Conservation (phyloP, 1,140 invertebrate genomes). For the Drosophila paulistorum region DNA sequence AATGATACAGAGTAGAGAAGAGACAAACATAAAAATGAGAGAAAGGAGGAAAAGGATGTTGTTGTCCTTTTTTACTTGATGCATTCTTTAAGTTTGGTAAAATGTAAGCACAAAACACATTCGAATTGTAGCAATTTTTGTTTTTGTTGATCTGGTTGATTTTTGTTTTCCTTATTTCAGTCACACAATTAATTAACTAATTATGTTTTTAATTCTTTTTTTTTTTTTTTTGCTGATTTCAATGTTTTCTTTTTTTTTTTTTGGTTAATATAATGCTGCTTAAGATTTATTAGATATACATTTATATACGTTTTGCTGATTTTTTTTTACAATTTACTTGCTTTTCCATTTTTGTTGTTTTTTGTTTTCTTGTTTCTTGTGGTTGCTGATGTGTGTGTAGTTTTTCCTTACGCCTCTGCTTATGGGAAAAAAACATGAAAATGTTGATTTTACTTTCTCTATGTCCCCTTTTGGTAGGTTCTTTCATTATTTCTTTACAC, state of each 20-base stretch:
- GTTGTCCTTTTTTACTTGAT: not conserved
- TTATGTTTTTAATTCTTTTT: conserved; percentile 20
- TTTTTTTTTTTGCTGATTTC: conserved; percentile 65
- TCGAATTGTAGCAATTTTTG: conserved; percentile 35
- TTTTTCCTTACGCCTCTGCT: conserved; percentile 7
- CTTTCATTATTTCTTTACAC: conserved; percentile 43
- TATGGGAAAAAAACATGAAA: conserved; percentile 7
- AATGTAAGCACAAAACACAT: conserved; percentile 56
- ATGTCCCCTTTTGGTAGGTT: conserved; percentile 8
- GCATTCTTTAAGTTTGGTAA: conserved; percentile 15
- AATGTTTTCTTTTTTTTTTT: conserved; percentile 51
- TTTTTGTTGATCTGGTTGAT: conserved; percentile 32
- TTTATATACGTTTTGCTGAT: conserved; percentile 73
- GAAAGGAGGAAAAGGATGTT: not conserved
- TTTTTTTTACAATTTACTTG: conserved; percentile 62
- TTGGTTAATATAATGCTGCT: conserved; percentile 81
- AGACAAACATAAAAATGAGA: conserved; percentile 16
- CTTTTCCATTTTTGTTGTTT: conserved; percentile 15
- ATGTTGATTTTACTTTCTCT: conserved; percentile 4
- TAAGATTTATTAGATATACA: conserved; percentile 76
- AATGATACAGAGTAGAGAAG: conserved; percentile 36
- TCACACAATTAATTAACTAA: conserved; percentile 47
- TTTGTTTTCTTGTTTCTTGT: conserved; percentile 30
- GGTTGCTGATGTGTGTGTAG: conserved; percentile 2
- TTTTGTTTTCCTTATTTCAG: conserved; percentile 36